Evolutionary conservation across 2,888 invertebrate genomes (phyloP).

Genomic region (Strigamia crassipes): DNA sequence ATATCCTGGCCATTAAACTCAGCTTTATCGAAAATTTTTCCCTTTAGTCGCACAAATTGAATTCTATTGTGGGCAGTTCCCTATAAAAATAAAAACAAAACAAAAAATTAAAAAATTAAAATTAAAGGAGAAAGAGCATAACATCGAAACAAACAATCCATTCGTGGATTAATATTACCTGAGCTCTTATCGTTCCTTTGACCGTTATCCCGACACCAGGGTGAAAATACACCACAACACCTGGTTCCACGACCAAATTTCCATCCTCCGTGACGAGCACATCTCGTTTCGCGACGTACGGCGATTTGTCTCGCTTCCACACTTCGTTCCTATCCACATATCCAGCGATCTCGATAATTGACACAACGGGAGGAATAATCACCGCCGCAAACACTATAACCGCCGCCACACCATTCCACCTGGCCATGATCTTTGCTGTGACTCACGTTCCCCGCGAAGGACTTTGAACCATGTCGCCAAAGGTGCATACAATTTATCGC

Average conservation of each 20-base stretch:
- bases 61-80: conserved; percentile 29
- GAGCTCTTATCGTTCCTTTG: conserved; percentile 16
- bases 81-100: conserved; percentile 21
- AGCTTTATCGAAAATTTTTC: background rate
- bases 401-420: background rate
- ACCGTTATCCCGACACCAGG: conserved; percentile 44
- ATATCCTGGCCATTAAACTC: conserved; percentile 61
- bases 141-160: background rate
- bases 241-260: conserved; percentile 30
- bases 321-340: conserved; percentile 15
- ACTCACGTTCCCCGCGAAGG: background rate
- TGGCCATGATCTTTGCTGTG: conserved; percentile 22
- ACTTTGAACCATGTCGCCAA: conserved; percentile 39
- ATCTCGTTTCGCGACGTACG: conserved; percentile 7
- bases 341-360: conserved; percentile 31
- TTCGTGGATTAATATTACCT: conserved; percentile 27
- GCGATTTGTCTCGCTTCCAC: conserved; percentile 14
- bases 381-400: background rate
- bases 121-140: background rate
- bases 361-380: background rate
- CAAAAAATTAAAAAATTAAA: background rate
- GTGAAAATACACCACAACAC: conserved; percentile 28
- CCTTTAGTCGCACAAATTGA: background rate
- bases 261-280: conserved; percentile 19
- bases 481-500: background rate